Evolutionary conservation across 2,888 invertebrate species (phyloP), one percentile per base, ranked within the genome.

Genomic region (Cosmorhoe ocellata): DNA sequence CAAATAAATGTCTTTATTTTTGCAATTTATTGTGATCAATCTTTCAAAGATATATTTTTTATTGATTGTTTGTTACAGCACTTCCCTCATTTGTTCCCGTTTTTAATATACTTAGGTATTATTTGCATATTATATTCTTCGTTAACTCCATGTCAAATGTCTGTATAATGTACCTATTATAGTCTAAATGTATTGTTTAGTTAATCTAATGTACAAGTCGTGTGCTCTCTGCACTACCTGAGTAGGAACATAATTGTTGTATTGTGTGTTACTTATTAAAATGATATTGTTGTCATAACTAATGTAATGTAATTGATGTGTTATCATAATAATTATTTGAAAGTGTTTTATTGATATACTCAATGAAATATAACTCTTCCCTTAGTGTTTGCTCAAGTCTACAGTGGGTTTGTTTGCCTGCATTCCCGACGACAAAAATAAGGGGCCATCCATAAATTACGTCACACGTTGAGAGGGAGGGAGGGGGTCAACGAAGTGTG

Each of bases 241-340:
- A 61, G 44, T 69, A 66, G 59, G 48, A 58, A 51, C 50, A 45
- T 65, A 58, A 63, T 74, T 76, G 76, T 79, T 79, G 78, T 82
- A 71, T 70, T 7, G 77, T 72, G 77, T 79, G 76, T 75, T 78
- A 72, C 60, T 64, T 60, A 71, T 75, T 74, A 73, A 72, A 67
- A 69, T 66, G 51, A 71, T 63, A 71, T 72, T 74, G 74, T 79
- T 77, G 71, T 74, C 66, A 64, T 67, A 58, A 63, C 56, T 59
- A 63, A 61, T 66, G 61, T 69, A 69, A 56, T 64, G 58, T 59
- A 62, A 64, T 65, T 58, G 56, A n/a, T n/a, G 59, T 69, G 27
- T 27, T 13, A 10, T 10, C 26, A 55, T 61, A 26, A 48, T 57
- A 38, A 49, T 58, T 63, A 57, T 64, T 53, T 53, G 33, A 32